Base-by-base conservation (phyloP, 2,888 invertebrate genomes). In the Steromphala cineraria region DNA sequence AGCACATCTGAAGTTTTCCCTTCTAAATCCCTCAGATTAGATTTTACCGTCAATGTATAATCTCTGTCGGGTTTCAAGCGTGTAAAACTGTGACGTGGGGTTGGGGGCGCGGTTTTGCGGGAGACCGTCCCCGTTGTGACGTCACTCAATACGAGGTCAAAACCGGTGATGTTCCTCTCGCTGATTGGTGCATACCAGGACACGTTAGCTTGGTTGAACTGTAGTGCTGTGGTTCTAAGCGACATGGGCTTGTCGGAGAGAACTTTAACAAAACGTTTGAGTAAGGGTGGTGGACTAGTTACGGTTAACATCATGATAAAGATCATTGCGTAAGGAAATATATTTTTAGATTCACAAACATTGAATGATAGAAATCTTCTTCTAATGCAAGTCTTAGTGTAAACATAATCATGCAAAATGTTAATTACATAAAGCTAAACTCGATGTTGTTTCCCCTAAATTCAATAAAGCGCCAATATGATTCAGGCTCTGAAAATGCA, bases 191-290 rank as follows among this genome's bases (percentile, higher is more conserved):
- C 71, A 19, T 71, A 2, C 71, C 71, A 71, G 71, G 71, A 4
- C n/a, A 71, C 36, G 19, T 40, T 40, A 71, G 19, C 71, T 71
- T 40, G 71, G 71, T 71, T 71, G 71, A 71, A 71, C 71, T 71
- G 15, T 3, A 71, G 36, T 17, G 7, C 8, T 17, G 71, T 71
- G 17, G 71, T 28, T n/a, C 71, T 71, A n/a, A 71, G 40, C 2
- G 31, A 4, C 4, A n/a, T 36, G 40, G 71, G 71, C 24, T 71
- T 71, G 31, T 71, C 71, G 2, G 71, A 71, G 8, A 36, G 28
- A 10, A 71, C 71, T 71, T 36, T 46, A 13, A 13, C 1, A 4
- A 46, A 5, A 46, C 13, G 46, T 46, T 5, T 46, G 13, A 46
- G 36, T 3, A 5, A 13, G 5, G 46, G 13, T 46, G 46, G 13